Conservation (phyloP, 1,140 invertebrate species). For the Belonocnema kinseyi region DNA sequence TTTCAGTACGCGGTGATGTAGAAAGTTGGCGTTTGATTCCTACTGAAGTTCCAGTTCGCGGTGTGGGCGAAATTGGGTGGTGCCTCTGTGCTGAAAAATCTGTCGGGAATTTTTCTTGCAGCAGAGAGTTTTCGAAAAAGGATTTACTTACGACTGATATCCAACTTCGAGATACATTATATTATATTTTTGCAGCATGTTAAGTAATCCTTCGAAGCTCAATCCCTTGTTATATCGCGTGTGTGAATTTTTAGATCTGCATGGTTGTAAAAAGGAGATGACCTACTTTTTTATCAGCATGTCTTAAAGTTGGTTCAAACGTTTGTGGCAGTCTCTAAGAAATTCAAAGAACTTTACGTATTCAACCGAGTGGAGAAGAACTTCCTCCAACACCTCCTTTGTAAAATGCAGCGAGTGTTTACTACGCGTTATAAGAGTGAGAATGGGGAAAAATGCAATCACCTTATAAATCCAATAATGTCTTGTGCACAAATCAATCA, state of each 20-base stretch:
- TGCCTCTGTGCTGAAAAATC: too few species aligned
- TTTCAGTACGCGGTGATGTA: too few species aligned
- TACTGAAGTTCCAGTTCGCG: too few species aligned
- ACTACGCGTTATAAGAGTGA: slow-evolving; percentile 9
- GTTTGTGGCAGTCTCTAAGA: slow-evolving; percentile 2
- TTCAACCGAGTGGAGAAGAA: slow-evolving; percentile 8
- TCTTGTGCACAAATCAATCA: slow-evolving; percentile 1
- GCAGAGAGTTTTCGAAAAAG: slow-evolving; percentile 3
- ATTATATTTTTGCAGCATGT: slow-evolving; percentile 10
- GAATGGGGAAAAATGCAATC: slow-evolving; percentile 5
- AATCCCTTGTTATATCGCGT: not conserved
- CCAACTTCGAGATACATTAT: not conserved
- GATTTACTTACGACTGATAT: slow-evolving; percentile 1
- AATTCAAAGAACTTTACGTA: slow-evolving; percentile 26
- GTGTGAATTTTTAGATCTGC: slow-evolving; percentile 29
- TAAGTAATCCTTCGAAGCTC: slow-evolving; percentile 9
- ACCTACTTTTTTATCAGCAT: slow-evolving; percentile 1
- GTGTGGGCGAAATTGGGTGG: too few species aligned
- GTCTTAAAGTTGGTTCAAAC: slow-evolving; percentile 10
- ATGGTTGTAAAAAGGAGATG: slow-evolving; percentile 22
- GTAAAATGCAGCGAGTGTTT: not conserved
- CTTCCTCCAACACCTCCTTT: not conserved
- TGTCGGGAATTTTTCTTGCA: too few species aligned
- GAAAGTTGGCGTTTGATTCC: too few species aligned
- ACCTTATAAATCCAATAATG: not conserved